Evolutionary conservation across 1,140 invertebrate genomes (phyloP), one percentile per base, ranked within the genome.

Genomic region (Lysiphlebus fabarum): DNA sequence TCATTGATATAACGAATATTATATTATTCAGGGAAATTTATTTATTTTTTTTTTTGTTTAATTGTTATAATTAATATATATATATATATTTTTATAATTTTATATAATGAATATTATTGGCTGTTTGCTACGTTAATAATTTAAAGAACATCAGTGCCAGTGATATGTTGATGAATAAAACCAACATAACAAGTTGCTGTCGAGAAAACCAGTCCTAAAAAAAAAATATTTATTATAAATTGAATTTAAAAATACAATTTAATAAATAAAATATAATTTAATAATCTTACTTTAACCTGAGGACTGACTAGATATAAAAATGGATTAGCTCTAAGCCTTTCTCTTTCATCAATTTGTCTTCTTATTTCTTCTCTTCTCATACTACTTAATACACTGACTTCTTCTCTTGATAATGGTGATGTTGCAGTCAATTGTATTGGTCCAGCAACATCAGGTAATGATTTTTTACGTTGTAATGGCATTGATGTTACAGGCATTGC

Each of bases 101-200:
- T 26, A 26, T 26, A 26, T 26, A 26, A 4, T 1, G 17, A 26
- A 26, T 26, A 26, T 26, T 26, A 26, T 66, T 64, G 66, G 63
- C 69, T 63, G 71, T 65, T 70, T 77, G 76, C 88, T 92, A 95
- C 87, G 93, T 94, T 65, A 96, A 84, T 80, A 98, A 84, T 80
- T 97, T 96, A 85, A 96, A 93, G 83, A 98, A 97, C 87, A 97
- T 92, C 79, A 96, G 89, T 72, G 93, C 95, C 84, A 98, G 82
- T 67, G 92, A 93, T 78, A 97, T 89, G 83, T 98, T 98, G 80
- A 97, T 87, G 80, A 97, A 92, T 65, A 97, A 87, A 64, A 98
- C 92, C 73, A 97, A 82, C 82, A 98, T 90, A 74, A 97, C 89
- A 72, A 98, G 86, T 82, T 96, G 93, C 81, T 97, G 93, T 72